phyloP scores from a whole-genome alignment of 2,888 invertebrate species.

The Conistra vaccinii region DNA sequence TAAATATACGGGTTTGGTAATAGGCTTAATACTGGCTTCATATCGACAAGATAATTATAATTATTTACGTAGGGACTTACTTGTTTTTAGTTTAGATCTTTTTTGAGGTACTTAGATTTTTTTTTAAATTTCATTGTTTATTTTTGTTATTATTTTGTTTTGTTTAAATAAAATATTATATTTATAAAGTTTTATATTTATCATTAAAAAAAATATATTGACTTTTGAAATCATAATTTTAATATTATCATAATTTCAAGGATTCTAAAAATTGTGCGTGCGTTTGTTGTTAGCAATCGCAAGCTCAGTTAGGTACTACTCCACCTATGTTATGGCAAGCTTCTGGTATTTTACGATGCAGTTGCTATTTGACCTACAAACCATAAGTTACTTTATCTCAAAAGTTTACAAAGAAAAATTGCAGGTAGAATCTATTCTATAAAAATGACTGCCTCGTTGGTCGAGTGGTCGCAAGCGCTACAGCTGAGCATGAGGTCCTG shows the following conservation, averaged over 20 bases:
- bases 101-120: neutral
- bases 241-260: neutral
- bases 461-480: neutral
- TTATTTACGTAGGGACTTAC: neutral
- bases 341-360: slow-evolving; percentile 8
- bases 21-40: slow-evolving; percentile 21
- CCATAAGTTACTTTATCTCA: neutral
- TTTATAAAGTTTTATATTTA: no score
- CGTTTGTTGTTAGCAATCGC: neutral
- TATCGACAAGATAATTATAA: neutral
- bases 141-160: neutral
- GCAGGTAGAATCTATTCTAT: neutral
- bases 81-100: neutral
- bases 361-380: slow-evolving; percentile 33
- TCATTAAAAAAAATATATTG: neutral
- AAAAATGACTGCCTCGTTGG: neutral
- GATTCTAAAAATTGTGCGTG: neutral
- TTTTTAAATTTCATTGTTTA: neutral
- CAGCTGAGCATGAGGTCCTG: no score
- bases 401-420: neutral
- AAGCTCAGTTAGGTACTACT: neutral
- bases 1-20: slow-evolving; percentile 5
- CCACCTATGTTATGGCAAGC: neutral
- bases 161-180: no score
- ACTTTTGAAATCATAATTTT: neutral